phyloP scores from a whole-genome alignment of 1,140 invertebrate species.

The Drosophila pandora region DNA sequence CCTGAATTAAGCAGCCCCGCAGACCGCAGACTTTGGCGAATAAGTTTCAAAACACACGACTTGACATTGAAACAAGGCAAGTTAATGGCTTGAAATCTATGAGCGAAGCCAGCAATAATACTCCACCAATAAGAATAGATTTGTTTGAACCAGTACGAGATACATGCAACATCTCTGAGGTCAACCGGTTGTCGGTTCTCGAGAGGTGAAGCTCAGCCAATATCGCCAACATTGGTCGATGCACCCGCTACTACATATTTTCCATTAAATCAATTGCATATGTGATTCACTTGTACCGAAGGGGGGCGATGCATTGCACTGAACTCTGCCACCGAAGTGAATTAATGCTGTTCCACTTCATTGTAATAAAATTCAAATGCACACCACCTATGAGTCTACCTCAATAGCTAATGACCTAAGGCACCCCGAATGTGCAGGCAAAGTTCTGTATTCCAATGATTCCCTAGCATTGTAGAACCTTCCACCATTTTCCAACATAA shows the following conservation, averaged over 20 bases:
- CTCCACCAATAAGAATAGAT: constrained; percentile 62
- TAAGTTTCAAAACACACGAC: constrained; percentile 46
- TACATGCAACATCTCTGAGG: constrained; percentile 67
- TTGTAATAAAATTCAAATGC: constrained; percentile 22
- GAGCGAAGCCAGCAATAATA: constrained; percentile 20
- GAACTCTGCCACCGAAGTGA: neutral
- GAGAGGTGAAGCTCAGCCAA: constrained; percentile 38
- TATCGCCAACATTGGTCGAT: constrained; percentile 6
- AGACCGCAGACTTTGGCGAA: constrained; percentile 10
- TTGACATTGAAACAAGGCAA: constrained; percentile 65
- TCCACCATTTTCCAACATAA: constrained; percentile 5
- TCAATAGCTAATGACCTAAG: constrained; percentile 9
- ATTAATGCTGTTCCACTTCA: neutral
- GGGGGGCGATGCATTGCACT: neutral
- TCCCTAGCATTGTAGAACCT: neutral
- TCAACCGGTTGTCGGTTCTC: constrained; percentile 74
- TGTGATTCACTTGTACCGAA: neutral
- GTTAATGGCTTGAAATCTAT: constrained; percentile 52
- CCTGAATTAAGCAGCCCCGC: constrained; percentile 10
- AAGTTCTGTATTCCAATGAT: neutral
- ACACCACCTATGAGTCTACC: neutral
- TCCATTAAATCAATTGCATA: neutral
- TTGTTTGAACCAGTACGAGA: constrained; percentile 58
- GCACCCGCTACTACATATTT: neutral
- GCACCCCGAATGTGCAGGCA: neutral